Conservation (phyloP, 2,888 invertebrate species). For the Dendrolimus houi region DNA sequence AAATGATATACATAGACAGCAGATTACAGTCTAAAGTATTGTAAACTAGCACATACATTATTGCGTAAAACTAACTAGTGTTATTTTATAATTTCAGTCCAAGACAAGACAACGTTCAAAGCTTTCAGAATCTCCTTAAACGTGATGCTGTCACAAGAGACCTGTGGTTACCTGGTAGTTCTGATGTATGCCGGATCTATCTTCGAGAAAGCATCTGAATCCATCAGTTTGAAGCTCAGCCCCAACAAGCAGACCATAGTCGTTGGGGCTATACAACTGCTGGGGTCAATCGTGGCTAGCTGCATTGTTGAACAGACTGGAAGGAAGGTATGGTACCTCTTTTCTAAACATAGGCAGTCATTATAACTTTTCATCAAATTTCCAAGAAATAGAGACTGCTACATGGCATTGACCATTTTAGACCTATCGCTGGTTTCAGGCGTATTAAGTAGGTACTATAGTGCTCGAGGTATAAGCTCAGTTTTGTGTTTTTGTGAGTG, state of each 20-base stretch:
- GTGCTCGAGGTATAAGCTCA: too few species aligned
- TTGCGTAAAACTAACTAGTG: neutral
- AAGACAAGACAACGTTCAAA: constrained; percentile 65
- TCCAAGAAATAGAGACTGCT: too few species aligned
- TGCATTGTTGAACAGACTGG: constrained; percentile 68
- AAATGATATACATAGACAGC: too few species aligned
- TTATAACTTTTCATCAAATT: too few species aligned
- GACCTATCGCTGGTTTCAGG: too few species aligned
- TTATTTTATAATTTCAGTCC: constrained; percentile 35
- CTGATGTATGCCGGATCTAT: constrained; percentile 68
- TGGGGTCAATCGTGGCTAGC: constrained; percentile 63
- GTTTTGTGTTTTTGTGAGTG: too few species aligned
- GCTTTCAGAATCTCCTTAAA: constrained; percentile 62
- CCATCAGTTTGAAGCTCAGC: constrained; percentile 57
- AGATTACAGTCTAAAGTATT: too few species aligned
- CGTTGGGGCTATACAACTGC: constrained; percentile 56
- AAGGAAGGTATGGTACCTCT: constrained; percentile 40
- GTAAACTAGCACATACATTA: too few species aligned
- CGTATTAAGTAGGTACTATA: too few species aligned
- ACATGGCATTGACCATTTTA: too few species aligned
- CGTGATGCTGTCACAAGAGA: constrained; percentile 69
- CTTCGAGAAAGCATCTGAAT: constrained; percentile 61
- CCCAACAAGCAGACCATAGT: constrained; percentile 69
- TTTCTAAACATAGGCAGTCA: too few species aligned
- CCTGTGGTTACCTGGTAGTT: constrained; percentile 68